phyloP scores from a whole-genome alignment of 2,888 invertebrate genomes.

The Melanchra persicariae region DNA sequence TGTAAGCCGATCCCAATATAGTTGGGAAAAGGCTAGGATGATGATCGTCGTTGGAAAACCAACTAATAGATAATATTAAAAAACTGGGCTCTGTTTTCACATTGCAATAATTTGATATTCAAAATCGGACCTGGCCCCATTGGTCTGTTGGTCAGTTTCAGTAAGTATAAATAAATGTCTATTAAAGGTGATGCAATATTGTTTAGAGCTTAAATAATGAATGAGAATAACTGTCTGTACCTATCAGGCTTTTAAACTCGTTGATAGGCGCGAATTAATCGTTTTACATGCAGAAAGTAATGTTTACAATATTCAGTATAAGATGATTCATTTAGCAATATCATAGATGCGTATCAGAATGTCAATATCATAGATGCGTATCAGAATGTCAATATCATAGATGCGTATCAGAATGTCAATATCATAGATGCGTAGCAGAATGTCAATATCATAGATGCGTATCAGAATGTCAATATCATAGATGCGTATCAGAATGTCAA shows the following conservation, averaged over 20 bases:
- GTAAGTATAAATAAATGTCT: conserved; percentile 12
- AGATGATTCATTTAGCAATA: conserved; percentile 17
- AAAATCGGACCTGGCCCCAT: background rate
- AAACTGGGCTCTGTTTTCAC: background rate
- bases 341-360: conserved; percentile 23
- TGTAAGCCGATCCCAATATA: too few species aligned
- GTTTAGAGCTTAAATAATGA: conserved; percentile 11
- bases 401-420: too few species aligned
- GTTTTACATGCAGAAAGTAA: conserved; percentile 5
- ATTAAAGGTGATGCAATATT: conserved; percentile 11
- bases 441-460: too few species aligned
- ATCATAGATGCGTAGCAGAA: too few species aligned
- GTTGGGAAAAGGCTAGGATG: too few species aligned
- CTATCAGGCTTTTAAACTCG: conserved; percentile 1
- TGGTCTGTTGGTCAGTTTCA: background rate
- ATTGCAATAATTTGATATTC: conserved; percentile 11
- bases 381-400: too few species aligned
- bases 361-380: too few species aligned
- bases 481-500: too few species aligned
- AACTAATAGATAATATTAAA: conserved; percentile 1
- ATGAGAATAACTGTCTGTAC: conserved; percentile 10
- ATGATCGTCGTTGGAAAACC: background rate
- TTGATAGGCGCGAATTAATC: conserved; percentile 9
- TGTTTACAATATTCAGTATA: conserved; percentile 5
- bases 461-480: too few species aligned